Evolutionary conservation across 2,113 vertebrate species (phyloP).

Genomic region (Perca fluviatilis): DNA sequence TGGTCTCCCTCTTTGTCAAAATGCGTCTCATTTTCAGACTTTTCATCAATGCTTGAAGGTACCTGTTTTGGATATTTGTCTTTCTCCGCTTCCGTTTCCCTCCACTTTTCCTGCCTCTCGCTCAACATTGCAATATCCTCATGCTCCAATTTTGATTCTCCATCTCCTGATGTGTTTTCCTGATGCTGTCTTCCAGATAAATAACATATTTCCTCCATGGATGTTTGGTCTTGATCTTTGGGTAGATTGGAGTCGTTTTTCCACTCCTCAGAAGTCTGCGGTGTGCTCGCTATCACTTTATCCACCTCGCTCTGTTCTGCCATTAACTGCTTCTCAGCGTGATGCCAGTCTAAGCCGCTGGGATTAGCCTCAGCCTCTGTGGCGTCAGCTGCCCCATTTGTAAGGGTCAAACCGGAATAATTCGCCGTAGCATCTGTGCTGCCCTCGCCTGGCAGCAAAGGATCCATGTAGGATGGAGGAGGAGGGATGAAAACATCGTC

Average conservation of each 20-base stretch:
- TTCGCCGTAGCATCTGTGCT: conserved; percentile 4
- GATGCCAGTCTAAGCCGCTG: conserved; percentile 70
- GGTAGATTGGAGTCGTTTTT: conserved; percentile 12
- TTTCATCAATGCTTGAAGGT: conserved; percentile 8
- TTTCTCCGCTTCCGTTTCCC: not conserved
- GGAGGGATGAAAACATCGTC: conserved; percentile 53
- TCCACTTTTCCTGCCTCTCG: conserved; percentile 17
- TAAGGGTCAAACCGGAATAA: conserved; percentile 57
- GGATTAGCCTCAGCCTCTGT: conserved; percentile 72
- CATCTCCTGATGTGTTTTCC: conserved; percentile 1
- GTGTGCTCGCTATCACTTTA: conserved; percentile 25
- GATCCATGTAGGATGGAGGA: not conserved
- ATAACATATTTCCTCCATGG: conserved; percentile 33
- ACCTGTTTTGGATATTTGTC: conserved; percentile 23
- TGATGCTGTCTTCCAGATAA: not conserved
- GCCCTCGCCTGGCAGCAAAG: conserved; percentile 52
- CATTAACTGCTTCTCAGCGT: conserved; percentile 57
- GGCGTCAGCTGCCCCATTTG: conserved; percentile 60
- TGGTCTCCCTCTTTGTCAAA: conserved; percentile 4
- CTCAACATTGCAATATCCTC: conserved; percentile 17
- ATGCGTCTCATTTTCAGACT: conserved; percentile 5
- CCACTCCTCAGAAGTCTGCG: conserved; percentile 15
- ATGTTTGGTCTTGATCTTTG: conserved; percentile 26
- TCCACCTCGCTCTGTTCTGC: conserved; percentile 33
- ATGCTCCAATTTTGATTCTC: conserved; percentile 1